Conservation (phyloP, 2,113 vertebrate species). For the Erinaceus europaeus region DNA sequence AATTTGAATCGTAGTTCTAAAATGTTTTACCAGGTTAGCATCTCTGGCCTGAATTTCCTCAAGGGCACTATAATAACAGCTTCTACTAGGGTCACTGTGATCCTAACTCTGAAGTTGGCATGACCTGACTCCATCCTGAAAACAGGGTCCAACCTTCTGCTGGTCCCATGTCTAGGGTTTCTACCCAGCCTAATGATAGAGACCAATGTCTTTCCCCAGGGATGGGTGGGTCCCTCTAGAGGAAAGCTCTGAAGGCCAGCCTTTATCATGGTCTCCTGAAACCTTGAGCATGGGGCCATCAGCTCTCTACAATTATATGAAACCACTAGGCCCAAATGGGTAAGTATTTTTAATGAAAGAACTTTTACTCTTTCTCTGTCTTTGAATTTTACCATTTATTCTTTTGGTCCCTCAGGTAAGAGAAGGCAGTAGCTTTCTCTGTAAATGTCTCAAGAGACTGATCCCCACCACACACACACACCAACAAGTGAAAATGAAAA, state of each 20-base stretch:
- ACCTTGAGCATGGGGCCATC: no score
- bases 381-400: no score
- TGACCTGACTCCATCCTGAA: neutral
- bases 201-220: neutral
- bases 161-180: neutral
- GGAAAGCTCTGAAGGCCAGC: neutral
- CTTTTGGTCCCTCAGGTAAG: neutral
- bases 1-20: neutral
- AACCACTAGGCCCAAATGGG: constrained; percentile 52
- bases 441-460: neutral
- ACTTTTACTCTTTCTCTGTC: constrained; percentile 69
- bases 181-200: neutral
- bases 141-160: no score
- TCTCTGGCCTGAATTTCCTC: neutral
- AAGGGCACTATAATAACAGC: neutral
- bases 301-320: no score
- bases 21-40: neutral
- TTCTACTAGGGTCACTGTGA: neutral
- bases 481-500: neutral
- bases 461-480: neutral
- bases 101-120: no score
- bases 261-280: no score
- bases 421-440: neutral
- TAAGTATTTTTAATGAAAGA: constrained; percentile 70
- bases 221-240: neutral